Evolutionary conservation across 2,113 vertebrate genomes (phyloP), one percentile per base, ranked within the genome.

Genomic region (Amia ocellicauda): DNA sequence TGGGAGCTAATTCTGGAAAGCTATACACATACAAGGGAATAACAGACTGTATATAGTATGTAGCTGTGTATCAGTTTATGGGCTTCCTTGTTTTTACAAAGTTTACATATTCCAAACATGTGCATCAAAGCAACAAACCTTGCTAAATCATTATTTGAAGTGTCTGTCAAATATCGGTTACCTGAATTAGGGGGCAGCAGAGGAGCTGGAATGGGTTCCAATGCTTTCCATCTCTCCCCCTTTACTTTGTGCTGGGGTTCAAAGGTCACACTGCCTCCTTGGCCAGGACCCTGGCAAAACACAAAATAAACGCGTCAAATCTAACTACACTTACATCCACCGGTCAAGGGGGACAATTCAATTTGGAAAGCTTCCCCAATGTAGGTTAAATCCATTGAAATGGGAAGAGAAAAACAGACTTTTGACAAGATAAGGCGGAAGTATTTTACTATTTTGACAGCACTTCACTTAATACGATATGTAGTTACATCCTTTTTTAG

Each of bases 171-270:
- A n/a, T n/a, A n/a, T n/a, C 63, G 2, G 40, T 79, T 23, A 89
- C 88, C 53, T 14, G 40, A 19, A 27, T 41, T 76, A 0, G 85
- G 83, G 7, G 72, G 59, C 47, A 86, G 54, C 28, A 89, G 72
- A 1, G 87, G 88, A 20, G 78, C 3, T 0, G 80, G 71, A 0
- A 77, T 66, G 0, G 85, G 77, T 65, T 86, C 81, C 0, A 62
- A 69, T 19, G 72, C 75, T 54, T 47, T 19, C 86, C 86, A 89
- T 0, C 58, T 20, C 52, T 85, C 80, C 20, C 80, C 81, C 53
- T 23, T 53, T 3, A 62, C 47, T 49, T 63, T 60, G 66, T 78
- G 79, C 11, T 73, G 79, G 49, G 84, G 7, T 8, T 67, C 66
- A 23, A 86, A 86, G 0, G 36, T 66, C 72, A 62, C 80, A 27